Evolutionary conservation across 2,888 invertebrate species (phyloP), one percentile per base, ranked within the genome.

Genomic region (Galerucella nymphaeae): DNA sequence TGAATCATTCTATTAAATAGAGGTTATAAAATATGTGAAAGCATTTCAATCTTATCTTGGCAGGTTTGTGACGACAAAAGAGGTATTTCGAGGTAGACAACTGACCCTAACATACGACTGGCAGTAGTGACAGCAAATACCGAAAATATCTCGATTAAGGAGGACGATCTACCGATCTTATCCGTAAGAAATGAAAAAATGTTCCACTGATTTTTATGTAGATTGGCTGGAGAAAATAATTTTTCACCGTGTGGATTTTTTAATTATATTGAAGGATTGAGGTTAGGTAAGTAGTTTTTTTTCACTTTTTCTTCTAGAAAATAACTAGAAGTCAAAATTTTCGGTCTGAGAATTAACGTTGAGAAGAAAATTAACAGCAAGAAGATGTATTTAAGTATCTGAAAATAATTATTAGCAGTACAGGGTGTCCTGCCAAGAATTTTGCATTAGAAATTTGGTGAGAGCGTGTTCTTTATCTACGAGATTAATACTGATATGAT

Each of bases 91-190:
- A 55, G 66, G 70, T 62, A 66, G 62, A 58, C 67, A 69, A 67
- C 67, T 62, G 68, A 66, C 20, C 66, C 70, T 67, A 73, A 70
- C 70, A 79, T 80, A 80, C 79, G 80, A 79, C 81, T 79, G 77
- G 82, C 81, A 78, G 76, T 82, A 80, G 78, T 80, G 82, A 83
- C 82, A 81, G 80, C 82, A 79, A 84, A 85, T 85, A 82, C 84
- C 84, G 79, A 84, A 84, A 84, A 84, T 85, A 85, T 84, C 84
- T 84, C 80, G 78, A 81, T 82, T 80, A 83, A 83, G 82, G 82
- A 81, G 81, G 83, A 82, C 81, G 80, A 84, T 84, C 82, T 80
- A 53, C 76, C 77, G 81, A 81, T 81, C 76, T 75, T 78, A 77
- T 78, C 74, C 76, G 63, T 61, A 41, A 4, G 58, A 18, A 63